Evolutionary conservation across 2,888 invertebrate species (phyloP).

Genomic region (Sminthurinus aureus): DNA sequence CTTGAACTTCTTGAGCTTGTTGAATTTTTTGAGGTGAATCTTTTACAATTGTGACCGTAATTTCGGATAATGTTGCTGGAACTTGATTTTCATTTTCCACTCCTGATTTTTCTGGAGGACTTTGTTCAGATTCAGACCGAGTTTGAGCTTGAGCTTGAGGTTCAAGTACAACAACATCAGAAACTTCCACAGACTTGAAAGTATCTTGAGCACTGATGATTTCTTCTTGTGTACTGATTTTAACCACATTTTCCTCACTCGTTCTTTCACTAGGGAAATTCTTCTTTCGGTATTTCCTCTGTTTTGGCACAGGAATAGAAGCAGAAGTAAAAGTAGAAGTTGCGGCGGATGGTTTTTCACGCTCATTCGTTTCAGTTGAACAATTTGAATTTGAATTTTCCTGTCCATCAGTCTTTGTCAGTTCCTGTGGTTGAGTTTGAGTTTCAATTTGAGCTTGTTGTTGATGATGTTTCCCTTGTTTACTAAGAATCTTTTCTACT

Average conservation of each 20-base stretch:
- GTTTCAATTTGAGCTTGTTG: not conserved
- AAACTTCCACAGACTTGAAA: not conserved
- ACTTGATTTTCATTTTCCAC: not conserved
- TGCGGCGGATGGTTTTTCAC: not conserved
- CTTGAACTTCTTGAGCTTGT: too few relatives aligned
- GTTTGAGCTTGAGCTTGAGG: not conserved
- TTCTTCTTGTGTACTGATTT: constrained; percentile 4
- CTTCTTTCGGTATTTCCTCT: not conserved
- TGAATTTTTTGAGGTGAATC: not conserved
- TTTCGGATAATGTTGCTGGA: not conserved
- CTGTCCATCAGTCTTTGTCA: not conserved
- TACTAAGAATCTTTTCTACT: constrained; percentile 44
- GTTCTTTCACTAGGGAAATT: not conserved
- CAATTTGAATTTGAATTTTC: not conserved
- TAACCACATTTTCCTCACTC: not conserved
- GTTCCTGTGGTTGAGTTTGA: not conserved
- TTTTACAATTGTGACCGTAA: not conserved
- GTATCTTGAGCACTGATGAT: not conserved
- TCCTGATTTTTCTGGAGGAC: too few relatives aligned
- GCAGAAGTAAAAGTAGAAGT: not conserved
- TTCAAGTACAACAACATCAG: not conserved
- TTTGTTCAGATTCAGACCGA: too few relatives aligned
- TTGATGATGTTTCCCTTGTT: not conserved
- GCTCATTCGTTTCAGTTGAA: not conserved
- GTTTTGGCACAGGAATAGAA: not conserved